Base-by-base conservation (phyloP, 1,140 invertebrate species). In the Diorhabda carinulata region DNA sequence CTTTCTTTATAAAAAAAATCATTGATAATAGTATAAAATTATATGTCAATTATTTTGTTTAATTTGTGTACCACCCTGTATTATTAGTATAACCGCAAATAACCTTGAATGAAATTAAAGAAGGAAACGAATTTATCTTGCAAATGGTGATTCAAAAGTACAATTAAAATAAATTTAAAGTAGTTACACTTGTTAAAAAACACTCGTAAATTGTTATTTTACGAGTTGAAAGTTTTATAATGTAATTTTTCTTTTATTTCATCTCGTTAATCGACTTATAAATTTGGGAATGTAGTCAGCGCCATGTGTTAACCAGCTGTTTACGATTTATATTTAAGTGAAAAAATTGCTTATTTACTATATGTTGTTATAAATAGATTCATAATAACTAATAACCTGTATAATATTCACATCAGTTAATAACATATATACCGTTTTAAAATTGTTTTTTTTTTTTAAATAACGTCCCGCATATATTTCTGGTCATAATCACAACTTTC, bases 121-220 rank as follows among this genome's bases (percentile, higher is more conserved):
- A 65, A 65, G 64, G 64, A 65, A 65, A 65, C 52, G 9, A 62
- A 44, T 62, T 25, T 25, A 45, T 10, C 47, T 57, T 43, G 57
- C 57, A 5, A 57, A n/a, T 52, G 41, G 25, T 65, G 64, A 65
- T 7, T 65, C 64, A 65, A 56, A 57, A 40, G 25, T 52, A 65
- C 52, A 57, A 65, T 65, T 65, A 65, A 65, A 43, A 41, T 43
- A 61, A 40, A 40, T 56, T 65, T 65, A 57, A 65, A 52, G 64
- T 65, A 47, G 64, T 65, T 65, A 56, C 64, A 57, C 64, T 65
- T 43, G 43, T 62, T 43, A 52, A 52, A 52, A 52, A n/a, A 25
- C 25, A 25, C 25, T 25, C 25, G 25, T 25, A 25, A 25, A 25
- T 25, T 25, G 25, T 25, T 25, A 25, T 25, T 25, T 25, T 25